Percentiles rank a stretch among this genome's conserved stretches.
phyloP scores from a whole-genome alignment of 2,797 vertebrate genomes.

The Selene dorsalis region DNA sequence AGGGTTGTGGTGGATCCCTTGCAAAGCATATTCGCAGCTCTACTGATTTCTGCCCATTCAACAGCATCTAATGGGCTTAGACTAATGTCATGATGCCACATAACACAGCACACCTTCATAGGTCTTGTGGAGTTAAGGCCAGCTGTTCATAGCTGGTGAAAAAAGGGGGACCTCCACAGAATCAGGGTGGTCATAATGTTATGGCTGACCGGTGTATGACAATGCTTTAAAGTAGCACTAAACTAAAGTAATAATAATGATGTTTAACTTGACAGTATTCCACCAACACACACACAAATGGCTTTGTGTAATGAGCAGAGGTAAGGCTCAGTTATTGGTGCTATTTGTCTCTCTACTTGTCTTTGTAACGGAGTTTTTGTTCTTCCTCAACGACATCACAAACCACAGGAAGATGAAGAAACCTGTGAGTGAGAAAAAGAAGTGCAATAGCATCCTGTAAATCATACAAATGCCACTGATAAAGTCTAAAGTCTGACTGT shows the following conservation, averaged over 20 bases:
- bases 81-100: too few relatives aligned
- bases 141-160: too few relatives aligned
- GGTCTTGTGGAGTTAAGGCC: too few relatives aligned
- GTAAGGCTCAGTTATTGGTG: not conserved
- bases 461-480: slow-evolving; percentile 30
- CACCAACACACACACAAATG: too few relatives aligned
- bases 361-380: rapidly evolving
- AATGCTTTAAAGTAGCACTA: not conserved
- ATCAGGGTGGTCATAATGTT: too few relatives aligned
- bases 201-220: too few relatives aligned
- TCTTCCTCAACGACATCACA: slow-evolving; percentile 46
- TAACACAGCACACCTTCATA: too few relatives aligned
- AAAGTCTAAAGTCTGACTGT: not conserved
- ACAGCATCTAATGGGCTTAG: too few relatives aligned
- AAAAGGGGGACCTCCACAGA: too few relatives aligned
- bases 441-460: not conserved
- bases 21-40: too few relatives aligned
- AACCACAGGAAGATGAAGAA: slow-evolving; percentile 76
- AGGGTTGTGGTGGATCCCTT: too few relatives aligned
- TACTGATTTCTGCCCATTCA: too few relatives aligned
- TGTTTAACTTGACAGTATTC: not conserved
- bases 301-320: not conserved
- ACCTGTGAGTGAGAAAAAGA: slow-evolving; percentile 42
- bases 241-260: not conserved
- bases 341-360: not conserved